phyloP scores from a whole-genome alignment of 1,140 invertebrate species.

The Ectropis grisescens region DNA sequence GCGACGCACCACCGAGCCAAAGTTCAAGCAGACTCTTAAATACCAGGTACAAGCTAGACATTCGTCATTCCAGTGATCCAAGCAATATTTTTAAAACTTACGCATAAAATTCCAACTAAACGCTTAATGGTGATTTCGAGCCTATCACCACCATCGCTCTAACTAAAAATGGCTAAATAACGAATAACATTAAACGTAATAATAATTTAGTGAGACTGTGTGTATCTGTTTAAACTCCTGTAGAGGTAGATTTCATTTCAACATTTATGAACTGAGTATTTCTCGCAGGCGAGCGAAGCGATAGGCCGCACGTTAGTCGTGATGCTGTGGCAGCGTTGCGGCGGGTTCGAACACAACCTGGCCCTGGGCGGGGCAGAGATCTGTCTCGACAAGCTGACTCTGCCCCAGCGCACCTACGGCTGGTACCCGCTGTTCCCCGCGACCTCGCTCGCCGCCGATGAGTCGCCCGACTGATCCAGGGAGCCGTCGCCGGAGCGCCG shows the following conservation, averaged over 20 bases:
- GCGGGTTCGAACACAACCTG: slow-evolving; percentile 89
- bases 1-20: slow-evolving; percentile 82
- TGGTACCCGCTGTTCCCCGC: slow-evolving; percentile 93
- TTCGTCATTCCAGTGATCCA: no score
- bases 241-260: no score
- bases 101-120: no score
- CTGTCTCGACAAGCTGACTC: slow-evolving; percentile 82
- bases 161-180: no score
- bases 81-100: no score
- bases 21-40: slow-evolving; percentile 89
- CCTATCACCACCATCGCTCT: no score
- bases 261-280: no score
- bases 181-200: no score
- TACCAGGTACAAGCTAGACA: slow-evolving; percentile 78
- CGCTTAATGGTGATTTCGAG: no score
- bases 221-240: no score
- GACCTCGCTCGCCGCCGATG: slow-evolving; percentile 48
- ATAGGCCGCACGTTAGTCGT: slow-evolving; percentile 88
- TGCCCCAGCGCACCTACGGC: slow-evolving; percentile 82
- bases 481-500: slow-evolving; percentile 63
- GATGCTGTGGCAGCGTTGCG: slow-evolving; percentile 90
- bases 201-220: no score
- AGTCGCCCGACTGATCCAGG: slow-evolving; percentile 62
- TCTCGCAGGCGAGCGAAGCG: slow-evolving; percentile 82
- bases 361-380: slow-evolving; percentile 90